Base-by-base conservation (phyloP, 2,797 vertebrate genomes). In the Labroides dimidiatus region DNA sequence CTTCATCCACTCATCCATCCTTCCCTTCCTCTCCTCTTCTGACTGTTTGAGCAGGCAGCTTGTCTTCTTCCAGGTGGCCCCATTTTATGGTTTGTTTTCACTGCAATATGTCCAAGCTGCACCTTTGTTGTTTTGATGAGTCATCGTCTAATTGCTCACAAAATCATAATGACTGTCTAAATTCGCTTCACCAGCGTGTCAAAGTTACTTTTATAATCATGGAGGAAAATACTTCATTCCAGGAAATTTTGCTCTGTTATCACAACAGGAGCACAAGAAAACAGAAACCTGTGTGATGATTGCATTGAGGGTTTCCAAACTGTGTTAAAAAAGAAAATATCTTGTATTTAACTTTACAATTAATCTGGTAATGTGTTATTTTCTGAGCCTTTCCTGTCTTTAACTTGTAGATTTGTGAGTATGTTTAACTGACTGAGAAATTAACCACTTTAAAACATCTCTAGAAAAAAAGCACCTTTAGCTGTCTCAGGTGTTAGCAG, bases 61-160 rank as follows among this genome's bases (percentile, higher is more conserved):
- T 49, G 36, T 81, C 65, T 72, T 78, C 54, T 70, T 69, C 77
- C 85, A 84, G 87, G 83, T 88, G 77, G 66, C 62, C 69, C 41
- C 51, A 60, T 65, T 50, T 67, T 56, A 14, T 14, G 7, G 10
- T 75, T 78, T 55, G 43, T 62, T 54, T 24, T 77, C 64, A 21
- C 57, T 41, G 55, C 69, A 12, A 30, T 11, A 33, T 37, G 64
- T 78, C 47, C 63, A 49, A 60, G 51, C 42, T 70, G 65, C 58
- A 73, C 82, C 79, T 77, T 61, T 79, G 74, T 71, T 66, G 17
- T 42, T 59, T 41, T 49, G 67, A 85, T 81, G 79, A 86, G 69
- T 90, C 83, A 78, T 45, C 2, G 2, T 78, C 49, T 81, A 83
- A 84, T 68, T 72, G 71, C 61, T 24, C 55, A 50, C 58, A 77